Evolutionary conservation across 92 coral and sea anemone species (phyloP).

Genomic region (Plumapathes pennacea): DNA sequence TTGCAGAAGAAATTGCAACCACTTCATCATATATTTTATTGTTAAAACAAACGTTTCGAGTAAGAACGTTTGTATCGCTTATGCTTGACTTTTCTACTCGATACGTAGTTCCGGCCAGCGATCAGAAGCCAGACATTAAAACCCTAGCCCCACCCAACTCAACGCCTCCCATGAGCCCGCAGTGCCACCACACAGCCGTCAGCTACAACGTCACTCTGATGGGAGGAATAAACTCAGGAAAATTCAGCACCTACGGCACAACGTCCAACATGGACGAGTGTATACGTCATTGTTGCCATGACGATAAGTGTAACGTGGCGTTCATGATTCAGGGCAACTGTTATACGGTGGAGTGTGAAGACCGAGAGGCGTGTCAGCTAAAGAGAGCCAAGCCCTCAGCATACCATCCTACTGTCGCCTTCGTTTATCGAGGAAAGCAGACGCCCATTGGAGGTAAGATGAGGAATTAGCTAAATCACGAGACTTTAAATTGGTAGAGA

Average conservation of each 20-base stretch:
- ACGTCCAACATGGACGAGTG: conserved; percentile 73
- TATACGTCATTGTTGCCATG: conserved; percentile 86
- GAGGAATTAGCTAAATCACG: too few relatives aligned
- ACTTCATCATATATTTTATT: too few relatives aligned
- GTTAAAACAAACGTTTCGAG: too few relatives aligned
- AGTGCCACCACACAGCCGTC: conserved; percentile 76
- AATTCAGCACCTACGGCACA: conserved; percentile 80
- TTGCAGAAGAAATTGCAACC: too few relatives aligned
- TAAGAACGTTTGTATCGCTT: too few relatives aligned
- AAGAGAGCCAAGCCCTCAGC: conserved; percentile 81
- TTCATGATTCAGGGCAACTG: conserved; percentile 93
- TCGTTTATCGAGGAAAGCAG: conserved; percentile 68
- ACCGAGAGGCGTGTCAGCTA: conserved; percentile 67
- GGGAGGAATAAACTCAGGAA: conserved; percentile 90
- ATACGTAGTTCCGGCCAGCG: too few relatives aligned
- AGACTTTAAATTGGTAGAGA: too few relatives aligned
- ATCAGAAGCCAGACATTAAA: background rate
- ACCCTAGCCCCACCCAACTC: background rate
- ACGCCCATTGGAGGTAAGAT: conserved; percentile 83
- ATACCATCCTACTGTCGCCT: conserved; percentile 79
- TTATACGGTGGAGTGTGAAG: conserved; percentile 80
- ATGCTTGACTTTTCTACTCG: too few relatives aligned
- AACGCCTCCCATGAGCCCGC: conserved; percentile 7
- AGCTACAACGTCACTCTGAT: conserved; percentile 83
- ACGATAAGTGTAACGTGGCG: conserved; percentile 83